Base-by-base conservation (phyloP, 2,888 invertebrate species). In the Ptychoptera contaminata region DNA sequence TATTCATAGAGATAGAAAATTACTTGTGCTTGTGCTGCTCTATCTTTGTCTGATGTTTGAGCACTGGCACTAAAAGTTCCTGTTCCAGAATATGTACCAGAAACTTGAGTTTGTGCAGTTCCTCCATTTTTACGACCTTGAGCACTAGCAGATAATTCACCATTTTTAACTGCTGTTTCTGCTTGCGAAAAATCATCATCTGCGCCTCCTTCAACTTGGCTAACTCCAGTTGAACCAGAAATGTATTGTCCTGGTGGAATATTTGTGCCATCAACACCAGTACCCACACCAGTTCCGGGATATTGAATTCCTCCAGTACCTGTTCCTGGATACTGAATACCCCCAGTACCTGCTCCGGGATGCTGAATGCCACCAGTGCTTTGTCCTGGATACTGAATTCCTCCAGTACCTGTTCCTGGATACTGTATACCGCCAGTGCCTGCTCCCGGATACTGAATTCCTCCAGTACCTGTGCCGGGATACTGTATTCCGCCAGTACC, bases 21-120 rank as follows among this genome's bases (percentile, higher is more conserved):
- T 50, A 68, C 68, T 55, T 70, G 69, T 1, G 66, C 60, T 56
- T 77, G 77, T 2, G 83, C 82, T 40, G 80, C 80, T 58, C 81
- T 76, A 52, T 76, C 77, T 29, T 72, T 76, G 47, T 84, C 84
- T 35, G 76, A 78, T 11, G 82, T 82, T 63, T 83, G 82, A 7
- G 86, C 85, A 58, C 80, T 83, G 8, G 87, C 87, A 50, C 82
- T 81, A 58, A 88, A 87, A 1, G 83, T 77, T 11, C 86, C 86
- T 16, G 76, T 71, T 2, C 82, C 81, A 1, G 77, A 74, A 56
- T 87, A 86, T 1, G 79, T 78, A 23, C 87, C 87, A 43, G 79
- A 79, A 1, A 88, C 85, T 65, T 85, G 82, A 1, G 87, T 82
- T 62, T 86, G 83, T 1, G 87, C 80, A 2, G 77, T 76, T 9